Evolutionary conservation across 2,888 invertebrate species (phyloP), one percentile per base, ranked within the genome.

Genomic region (Pimpla rufipes): DNA sequence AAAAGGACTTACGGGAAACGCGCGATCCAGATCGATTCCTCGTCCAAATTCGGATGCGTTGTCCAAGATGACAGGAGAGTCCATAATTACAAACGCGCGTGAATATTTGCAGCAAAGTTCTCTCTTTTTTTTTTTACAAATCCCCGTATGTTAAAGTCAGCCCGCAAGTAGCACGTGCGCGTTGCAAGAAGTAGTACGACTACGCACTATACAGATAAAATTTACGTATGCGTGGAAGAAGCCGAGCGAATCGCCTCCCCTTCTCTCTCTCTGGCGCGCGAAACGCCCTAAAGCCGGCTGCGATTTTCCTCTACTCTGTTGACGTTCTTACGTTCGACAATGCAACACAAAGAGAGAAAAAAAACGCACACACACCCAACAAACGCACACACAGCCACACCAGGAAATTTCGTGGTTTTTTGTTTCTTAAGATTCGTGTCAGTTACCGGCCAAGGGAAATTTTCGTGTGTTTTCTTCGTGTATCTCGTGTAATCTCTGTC

Each of bases 11-110:
- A 95, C 95, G 90, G 94, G 94, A 92, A 93, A 93, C 85, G 89
- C 91, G 86, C 89, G 89, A 87, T 92, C 92, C 91, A 92, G 88
- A 90, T 93, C 91, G 87, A 91, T 93, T 87, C 94, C 94, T 91
- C 94, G 94, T 92, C 92, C 93, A 88, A 95, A 95, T 92, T 95
- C 95, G 88, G 95, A 94, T 88, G 95, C 95, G 90, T 94, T 94
- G 93, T 95, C 95, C 93, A 95, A 90, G 92, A 95, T 95, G 93
- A 95, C 94, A 90, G 95, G 95, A 84, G 95, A 95, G 93, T 95
- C 95, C 95, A 95, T 95, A 88, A 87, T 90, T 85, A 86, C 87
- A 88, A 86, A 77, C 79, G 84, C 85, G 73, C 59, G 66, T 62
- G 8, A 37, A 37, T 83, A 59, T 73, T 35, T 66, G 10, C 18